Evolutionary conservation across 2,113 vertebrate species (phyloP), one percentile per base, ranked within the genome.

Genomic region (Delphinus delphis): DNA sequence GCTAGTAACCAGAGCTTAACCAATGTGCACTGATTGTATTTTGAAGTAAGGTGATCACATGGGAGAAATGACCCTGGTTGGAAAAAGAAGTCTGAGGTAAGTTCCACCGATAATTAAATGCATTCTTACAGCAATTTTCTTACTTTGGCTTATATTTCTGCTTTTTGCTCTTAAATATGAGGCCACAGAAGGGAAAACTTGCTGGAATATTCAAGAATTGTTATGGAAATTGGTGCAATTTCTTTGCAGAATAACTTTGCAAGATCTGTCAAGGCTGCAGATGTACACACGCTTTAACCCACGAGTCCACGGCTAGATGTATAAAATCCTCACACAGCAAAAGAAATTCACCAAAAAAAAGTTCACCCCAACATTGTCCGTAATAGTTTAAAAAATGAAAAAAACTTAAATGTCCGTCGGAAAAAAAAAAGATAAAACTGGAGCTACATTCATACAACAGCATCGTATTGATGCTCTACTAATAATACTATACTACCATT

Each of bases 131-230:
- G 44, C 36, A 84, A 2, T 77, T 95, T 84, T 81, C 81, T 81
- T 71, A 76, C 73, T 87, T 83, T 80, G 60, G 60, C 26, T 93
- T 97, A 15, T 41, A 62, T 92, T 86, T 96, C 68, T 96, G 28
- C 67, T 81, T 85, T 90, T 31, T 94, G 21, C 60, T 93, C 41
- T 88, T 67, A 73, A 81, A 60, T 76, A 77, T n/a, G 63, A 96
- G 47, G 1, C 33, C 28, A 80, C 14, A 9, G n/a, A 80, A 93
- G 28, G 63, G 33, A 71, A 94, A 85, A 53, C 53, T 60, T 62
- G 55, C 36, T 92, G 18, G 38, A 87, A 85, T 96, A 77, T 77
- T 85, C 53, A 58, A 94, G 74, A 95, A 73, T 2, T 50, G 10
- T 26, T 71, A 47, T 26, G 21, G 65, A 55, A 82, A 93, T 76